Conservation (phyloP, 2,888 invertebrate genomes). For the Liodrosophila aerea region DNA sequence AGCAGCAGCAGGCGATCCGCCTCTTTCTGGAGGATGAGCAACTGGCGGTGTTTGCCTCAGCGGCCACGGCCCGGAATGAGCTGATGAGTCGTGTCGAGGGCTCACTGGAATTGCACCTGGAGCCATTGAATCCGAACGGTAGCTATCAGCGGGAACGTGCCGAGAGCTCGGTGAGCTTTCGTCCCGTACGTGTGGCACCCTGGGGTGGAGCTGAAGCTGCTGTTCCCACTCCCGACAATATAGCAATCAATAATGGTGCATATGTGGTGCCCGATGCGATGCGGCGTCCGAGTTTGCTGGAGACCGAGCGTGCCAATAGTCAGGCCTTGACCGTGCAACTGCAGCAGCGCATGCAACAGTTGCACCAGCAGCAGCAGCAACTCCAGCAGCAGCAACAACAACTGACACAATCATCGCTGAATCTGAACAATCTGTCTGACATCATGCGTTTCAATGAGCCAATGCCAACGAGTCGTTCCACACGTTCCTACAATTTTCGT, state of each 20-base stretch:
- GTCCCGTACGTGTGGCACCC: slow-evolving; percentile 12
- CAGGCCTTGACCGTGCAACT: slow-evolving; percentile 19
- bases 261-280: slow-evolving; percentile 16
- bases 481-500: slow-evolving; percentile 19
- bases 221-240: slow-evolving; percentile 11
- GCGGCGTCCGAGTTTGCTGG: slow-evolving; percentile 33
- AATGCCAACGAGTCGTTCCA: slow-evolving; percentile 28
- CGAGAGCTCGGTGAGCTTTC: not conserved
- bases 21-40: slow-evolving; percentile 64
- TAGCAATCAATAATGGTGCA: too few relatives aligned
- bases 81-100: slow-evolving; percentile 44
- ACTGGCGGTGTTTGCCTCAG: slow-evolving; percentile 48
- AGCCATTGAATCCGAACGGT: slow-evolving; percentile 61
- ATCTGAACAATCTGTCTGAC: slow-evolving; percentile 12
- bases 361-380: not conserved
- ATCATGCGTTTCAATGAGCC: slow-evolving; percentile 36
- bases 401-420: not conserved
- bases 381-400: not conserved
- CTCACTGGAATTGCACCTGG: slow-evolving; percentile 50
- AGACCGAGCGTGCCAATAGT: slow-evolving; percentile 28
- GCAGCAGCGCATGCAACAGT: slow-evolving; percentile 13
- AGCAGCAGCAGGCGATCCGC: slow-evolving; percentile 64
- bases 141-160: slow-evolving; percentile 46
- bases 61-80: slow-evolving; percentile 54
- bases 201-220: slow-evolving; percentile 17